phyloP scores from a whole-genome alignment of 1,140 invertebrate species.

The Monomorium pharaonis region DNA sequence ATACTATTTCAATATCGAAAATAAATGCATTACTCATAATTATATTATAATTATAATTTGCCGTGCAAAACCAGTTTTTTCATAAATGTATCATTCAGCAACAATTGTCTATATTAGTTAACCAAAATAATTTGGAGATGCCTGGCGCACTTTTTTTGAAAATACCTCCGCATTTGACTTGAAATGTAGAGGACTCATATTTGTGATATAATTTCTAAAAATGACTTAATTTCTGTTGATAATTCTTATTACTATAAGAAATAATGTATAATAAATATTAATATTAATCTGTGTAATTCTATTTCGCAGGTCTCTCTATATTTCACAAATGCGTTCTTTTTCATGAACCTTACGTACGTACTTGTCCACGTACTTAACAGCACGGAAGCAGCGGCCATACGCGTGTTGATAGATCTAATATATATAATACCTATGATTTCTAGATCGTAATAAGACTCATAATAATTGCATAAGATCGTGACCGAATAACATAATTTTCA shows the following conservation, averaged over 20 bases:
- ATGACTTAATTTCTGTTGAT: neutral
- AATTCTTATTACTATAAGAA: neutral
- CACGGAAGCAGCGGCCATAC: slow-evolving; percentile 64
- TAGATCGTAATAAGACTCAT: slow-evolving; percentile 13
- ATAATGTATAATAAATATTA: neutral
- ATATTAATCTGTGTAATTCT: neutral
- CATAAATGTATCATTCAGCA: neutral
- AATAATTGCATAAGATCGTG: slow-evolving; percentile 11
- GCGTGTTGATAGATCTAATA: slow-evolving; percentile 42
- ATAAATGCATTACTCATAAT: neutral
- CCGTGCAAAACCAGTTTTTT: neutral
- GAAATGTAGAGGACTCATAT: neutral
- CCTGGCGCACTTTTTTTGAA: slow-evolving; percentile 1
- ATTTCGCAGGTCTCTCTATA: neutral
- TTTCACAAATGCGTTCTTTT: slow-evolving; percentile 14
- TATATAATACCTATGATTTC: slow-evolving; percentile 36
- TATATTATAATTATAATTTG: neutral
- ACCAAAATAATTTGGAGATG: slow-evolving; percentile 36
- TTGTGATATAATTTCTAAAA: neutral
- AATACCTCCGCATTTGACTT: slow-evolving; percentile 13
- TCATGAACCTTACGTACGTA: slow-evolving; percentile 63
- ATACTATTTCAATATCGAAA: neutral
- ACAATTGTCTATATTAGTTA: neutral
- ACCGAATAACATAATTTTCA: neutral
- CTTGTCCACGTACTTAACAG: slow-evolving; percentile 54